These are phyloP conservation scores for Coptodon rendalli DNA, from an alignment of 2,113 vertebrate genomes.

Conservation along the genomic window DNA sequence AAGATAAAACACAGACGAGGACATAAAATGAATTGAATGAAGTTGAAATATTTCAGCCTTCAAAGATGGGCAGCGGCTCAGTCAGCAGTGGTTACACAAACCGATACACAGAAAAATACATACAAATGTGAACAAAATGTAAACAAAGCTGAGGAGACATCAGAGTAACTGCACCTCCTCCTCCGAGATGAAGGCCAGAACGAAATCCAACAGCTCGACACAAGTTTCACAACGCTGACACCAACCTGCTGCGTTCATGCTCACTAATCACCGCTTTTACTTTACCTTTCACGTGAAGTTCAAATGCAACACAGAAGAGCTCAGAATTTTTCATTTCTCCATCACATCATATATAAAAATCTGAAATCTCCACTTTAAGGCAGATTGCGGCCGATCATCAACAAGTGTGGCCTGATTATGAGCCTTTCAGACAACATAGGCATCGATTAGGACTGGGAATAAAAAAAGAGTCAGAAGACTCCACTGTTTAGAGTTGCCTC, in stretches of 20 bases:
- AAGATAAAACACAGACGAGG: not conserved
- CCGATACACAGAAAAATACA: not conserved
- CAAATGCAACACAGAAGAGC: not conserved
- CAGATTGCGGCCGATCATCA: not conserved
- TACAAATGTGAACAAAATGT: not conserved
- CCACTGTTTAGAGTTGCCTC: not conserved
- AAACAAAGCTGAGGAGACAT: not conserved
- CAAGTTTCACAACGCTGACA: not conserved
- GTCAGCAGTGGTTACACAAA: not conserved
- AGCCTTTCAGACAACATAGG: not conserved
- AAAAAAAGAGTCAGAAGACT: not conserved
- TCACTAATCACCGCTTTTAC: not conserved
- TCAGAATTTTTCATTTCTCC: accelerated
- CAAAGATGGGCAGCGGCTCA: not conserved
- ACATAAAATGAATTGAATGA: accelerated
- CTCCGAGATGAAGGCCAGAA: not conserved
- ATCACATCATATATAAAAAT: not conserved
- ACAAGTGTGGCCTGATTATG: not conserved
- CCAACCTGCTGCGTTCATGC: accelerated
- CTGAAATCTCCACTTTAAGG: not conserved
- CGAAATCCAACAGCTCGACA: not conserved
- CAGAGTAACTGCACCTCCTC: not conserved
- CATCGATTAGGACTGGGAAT: not conserved
- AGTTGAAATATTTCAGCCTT: not conserved
- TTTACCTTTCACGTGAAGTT: not conserved